Evolutionary conservation across 2,797 vertebrate genomes (phyloP).

Genomic region (Percopsis omiscomaycus): DNA sequence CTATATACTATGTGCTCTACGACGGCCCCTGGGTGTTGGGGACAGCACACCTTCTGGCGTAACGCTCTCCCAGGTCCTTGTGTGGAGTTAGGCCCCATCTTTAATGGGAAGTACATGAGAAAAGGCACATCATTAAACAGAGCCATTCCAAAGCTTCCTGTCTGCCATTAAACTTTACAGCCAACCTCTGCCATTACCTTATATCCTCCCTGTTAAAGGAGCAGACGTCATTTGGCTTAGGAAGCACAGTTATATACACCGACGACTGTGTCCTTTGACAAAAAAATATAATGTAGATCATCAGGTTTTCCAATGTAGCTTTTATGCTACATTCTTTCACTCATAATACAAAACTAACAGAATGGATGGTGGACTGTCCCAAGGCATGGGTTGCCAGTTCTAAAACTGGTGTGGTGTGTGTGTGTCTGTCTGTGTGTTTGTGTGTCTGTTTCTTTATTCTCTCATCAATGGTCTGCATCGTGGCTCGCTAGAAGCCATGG

Average conservation of each 20-base stretch:
- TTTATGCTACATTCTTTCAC: not conserved
- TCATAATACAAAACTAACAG: not conserved
- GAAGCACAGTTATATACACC: constrained; percentile 82
- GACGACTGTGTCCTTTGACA: constrained; percentile 69
- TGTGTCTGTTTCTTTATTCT: constrained; percentile 41
- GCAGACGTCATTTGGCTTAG: constrained; percentile 67
- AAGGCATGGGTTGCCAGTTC: too few relatives aligned
- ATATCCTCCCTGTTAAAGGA: constrained; percentile 66
- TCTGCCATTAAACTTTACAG: constrained; percentile 89
- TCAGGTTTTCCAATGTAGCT: constrained; percentile 12
- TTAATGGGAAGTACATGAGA: constrained; percentile 81
- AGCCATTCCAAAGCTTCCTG: constrained; percentile 85
- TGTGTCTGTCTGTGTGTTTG: too few relatives aligned
- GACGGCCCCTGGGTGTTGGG: constrained; percentile 36
- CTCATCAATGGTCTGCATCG: constrained; percentile 74
- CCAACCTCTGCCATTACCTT: constrained; percentile 83
- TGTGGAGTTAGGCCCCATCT: constrained; percentile 54
- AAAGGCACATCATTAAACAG: constrained; percentile 85
- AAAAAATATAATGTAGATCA: constrained; percentile 19
- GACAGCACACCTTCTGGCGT: constrained; percentile 43
- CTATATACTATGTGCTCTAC: constrained; percentile 27
- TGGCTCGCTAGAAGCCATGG: constrained; percentile 48
- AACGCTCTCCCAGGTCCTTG: constrained; percentile 50
- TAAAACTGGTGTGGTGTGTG: too few relatives aligned
- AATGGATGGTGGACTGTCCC: not conserved